Percentiles rank a stretch among this genome's conserved stretches.
Evolutionary conservation across 1,140 invertebrate genomes (phyloP).

Genomic region (Pachyrhynchus sulphureomaculatus): DNA sequence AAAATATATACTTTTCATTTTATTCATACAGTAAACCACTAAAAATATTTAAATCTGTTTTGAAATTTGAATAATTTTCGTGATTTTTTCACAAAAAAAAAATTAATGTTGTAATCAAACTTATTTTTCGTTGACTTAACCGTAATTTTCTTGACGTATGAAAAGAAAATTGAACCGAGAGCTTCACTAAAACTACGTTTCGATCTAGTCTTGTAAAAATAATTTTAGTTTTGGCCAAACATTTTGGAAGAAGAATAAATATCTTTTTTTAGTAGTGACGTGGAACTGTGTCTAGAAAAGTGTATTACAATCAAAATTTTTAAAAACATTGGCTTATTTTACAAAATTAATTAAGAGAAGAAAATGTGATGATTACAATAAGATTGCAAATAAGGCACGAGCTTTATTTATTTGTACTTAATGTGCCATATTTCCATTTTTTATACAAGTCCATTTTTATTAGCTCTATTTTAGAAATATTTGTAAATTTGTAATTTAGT

Average conservation of each 20-base stretch:
- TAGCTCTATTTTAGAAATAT: background rate
- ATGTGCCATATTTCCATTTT: conserved; percentile 8
- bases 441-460: background rate
- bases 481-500: no score
- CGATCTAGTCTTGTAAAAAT: conserved; percentile 29
- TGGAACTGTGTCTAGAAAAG: background rate
- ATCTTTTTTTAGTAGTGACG: background rate
- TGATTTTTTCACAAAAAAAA: no score
- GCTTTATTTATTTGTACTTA: conserved; percentile 6
- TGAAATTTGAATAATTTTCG: no score
- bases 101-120: no score
- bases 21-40: no score
- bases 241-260: background rate
- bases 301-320: background rate
- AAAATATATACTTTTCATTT: no score
- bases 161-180: background rate
- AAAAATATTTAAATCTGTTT: no score
- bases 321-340: background rate
- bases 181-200: conserved; percentile 7
- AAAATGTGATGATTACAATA: conserved; percentile 6
- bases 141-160: no score
- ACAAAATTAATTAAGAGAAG: background rate
- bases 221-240: background rate
- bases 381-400: conserved; percentile 4
- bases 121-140: no score